phyloP scores from a whole-genome alignment of 1,140 invertebrate species.

The Bombus turneri region DNA sequence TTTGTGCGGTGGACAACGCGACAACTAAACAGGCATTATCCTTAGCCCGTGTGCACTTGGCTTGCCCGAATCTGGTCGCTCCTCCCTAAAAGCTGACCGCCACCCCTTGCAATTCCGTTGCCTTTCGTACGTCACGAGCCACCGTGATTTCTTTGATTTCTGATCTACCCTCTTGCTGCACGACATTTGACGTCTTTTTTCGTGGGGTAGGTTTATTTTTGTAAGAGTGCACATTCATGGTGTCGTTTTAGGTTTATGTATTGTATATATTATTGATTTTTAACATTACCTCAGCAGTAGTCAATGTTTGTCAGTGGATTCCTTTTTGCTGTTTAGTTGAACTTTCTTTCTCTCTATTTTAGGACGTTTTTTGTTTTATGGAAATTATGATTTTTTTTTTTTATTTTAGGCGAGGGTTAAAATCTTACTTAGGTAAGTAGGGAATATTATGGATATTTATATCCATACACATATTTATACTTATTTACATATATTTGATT shows the following conservation, averaged over 20 bases:
- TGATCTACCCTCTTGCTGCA: not conserved
- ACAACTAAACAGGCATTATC: slow-evolving; percentile 75
- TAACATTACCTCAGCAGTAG: too few relatives aligned
- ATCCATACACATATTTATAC: too few relatives aligned
- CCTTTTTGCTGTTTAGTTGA: not conserved
- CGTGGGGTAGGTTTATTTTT: not conserved
- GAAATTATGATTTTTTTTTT: not conserved
- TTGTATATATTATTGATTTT: too few relatives aligned
- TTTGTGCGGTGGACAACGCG: slow-evolving; percentile 67
- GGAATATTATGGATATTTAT: too few relatives aligned
- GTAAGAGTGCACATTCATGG: not conserved
- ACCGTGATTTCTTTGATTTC: slow-evolving; percentile 21
- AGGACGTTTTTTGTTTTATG: not conserved
- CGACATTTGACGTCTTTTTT: not conserved
- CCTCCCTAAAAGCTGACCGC: not conserved
- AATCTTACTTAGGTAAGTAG: too few relatives aligned
- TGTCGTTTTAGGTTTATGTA: too few relatives aligned
- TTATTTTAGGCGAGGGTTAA: too few relatives aligned
- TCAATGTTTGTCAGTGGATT: not conserved
- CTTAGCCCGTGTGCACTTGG: slow-evolving; percentile 35
- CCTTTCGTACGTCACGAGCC: slow-evolving; percentile 8
- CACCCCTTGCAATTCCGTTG: slow-evolving; percentile 1
- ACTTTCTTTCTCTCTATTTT: not conserved
- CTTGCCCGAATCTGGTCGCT: slow-evolving; percentile 13
- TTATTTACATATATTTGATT: not conserved